Conservation (phyloP, 1,140 invertebrate species). For the Neodiprion pinetum region DNA sequence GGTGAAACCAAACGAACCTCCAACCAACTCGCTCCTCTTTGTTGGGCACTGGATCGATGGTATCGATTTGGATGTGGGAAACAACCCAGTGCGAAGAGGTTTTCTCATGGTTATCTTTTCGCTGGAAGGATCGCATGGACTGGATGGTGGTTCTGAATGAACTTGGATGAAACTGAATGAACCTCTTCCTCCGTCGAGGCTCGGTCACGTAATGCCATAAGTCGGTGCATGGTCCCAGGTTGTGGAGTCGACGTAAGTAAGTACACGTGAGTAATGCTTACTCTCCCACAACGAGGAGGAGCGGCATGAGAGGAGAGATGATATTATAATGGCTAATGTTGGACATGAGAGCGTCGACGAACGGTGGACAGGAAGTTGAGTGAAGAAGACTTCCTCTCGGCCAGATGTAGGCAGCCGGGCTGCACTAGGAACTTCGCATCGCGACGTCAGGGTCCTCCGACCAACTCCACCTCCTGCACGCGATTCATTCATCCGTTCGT, state of each 20-base stretch:
- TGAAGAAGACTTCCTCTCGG: slow-evolving; percentile 35
- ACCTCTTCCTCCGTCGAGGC: neutral
- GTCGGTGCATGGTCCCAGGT: neutral
- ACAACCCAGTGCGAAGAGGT: too few species aligned
- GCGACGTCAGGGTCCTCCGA: slow-evolving; percentile 56
- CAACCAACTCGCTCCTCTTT: too few species aligned
- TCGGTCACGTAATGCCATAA: too few species aligned
- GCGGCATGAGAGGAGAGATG: slow-evolving; percentile 52
- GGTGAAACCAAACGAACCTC: slow-evolving; percentile 29
- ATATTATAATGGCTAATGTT: slow-evolving; percentile 56
- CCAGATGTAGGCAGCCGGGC: slow-evolving; percentile 36
- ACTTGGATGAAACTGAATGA: slow-evolving; percentile 29
- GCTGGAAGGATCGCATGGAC: too few species aligned
- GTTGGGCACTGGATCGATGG: too few species aligned
- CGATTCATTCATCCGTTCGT: slow-evolving; percentile 52
- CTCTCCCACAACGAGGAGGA: slow-evolving; percentile 57
- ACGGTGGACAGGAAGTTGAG: slow-evolving; percentile 60
- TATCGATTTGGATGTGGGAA: too few species aligned
- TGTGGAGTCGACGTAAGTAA: neutral
- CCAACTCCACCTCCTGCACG: slow-evolving; percentile 42
- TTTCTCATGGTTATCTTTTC: too few species aligned
- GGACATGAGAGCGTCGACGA: slow-evolving; percentile 42
- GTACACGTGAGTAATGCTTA: slow-evolving; percentile 56
- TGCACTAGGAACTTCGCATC: slow-evolving; percentile 60
- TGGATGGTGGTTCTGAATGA: slow-evolving; percentile 34